Conservation (phyloP, 2,113 vertebrate genomes). For the Dicrurus megarhynchus region DNA sequence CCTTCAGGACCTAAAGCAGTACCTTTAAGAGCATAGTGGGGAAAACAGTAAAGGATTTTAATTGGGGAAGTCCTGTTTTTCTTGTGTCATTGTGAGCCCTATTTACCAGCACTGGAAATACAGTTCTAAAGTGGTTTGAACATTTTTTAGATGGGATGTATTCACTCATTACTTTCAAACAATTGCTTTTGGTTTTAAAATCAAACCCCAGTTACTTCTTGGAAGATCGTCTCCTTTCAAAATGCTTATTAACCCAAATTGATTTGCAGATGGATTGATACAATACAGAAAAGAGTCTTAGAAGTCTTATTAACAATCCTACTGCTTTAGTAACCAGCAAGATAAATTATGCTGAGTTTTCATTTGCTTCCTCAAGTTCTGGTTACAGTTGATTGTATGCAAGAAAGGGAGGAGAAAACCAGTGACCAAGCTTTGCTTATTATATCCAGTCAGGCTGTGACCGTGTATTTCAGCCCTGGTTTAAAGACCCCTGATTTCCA, state of each 20-base stretch:
- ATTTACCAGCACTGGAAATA: neutral
- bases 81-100: neutral
- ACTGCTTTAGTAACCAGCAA: neutral
- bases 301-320: neutral
- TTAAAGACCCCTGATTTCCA: slow-evolving; percentile 2
- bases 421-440: neutral
- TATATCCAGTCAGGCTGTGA: neutral
- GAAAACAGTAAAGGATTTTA: neutral
- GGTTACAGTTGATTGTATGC: neutral
- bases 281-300: neutral
- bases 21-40: neutral
- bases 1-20: neutral
- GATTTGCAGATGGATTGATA: neutral
- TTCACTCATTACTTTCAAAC: neutral
- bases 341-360: neutral
- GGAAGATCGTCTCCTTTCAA: neutral
- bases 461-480: neutral
- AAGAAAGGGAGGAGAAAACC: neutral
- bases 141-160: neutral
- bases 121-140: neutral
- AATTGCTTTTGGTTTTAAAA: neutral
- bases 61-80: neutral
- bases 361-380: neutral
- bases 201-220: neutral
- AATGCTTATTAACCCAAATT: neutral